A percentile compares a stretch with the other conserved stretches of the same genome.
phyloP scores from a whole-genome alignment of 37 sponge, comb jelly and placozoan genomes.

The Cliona cf. orientalis region DNA sequence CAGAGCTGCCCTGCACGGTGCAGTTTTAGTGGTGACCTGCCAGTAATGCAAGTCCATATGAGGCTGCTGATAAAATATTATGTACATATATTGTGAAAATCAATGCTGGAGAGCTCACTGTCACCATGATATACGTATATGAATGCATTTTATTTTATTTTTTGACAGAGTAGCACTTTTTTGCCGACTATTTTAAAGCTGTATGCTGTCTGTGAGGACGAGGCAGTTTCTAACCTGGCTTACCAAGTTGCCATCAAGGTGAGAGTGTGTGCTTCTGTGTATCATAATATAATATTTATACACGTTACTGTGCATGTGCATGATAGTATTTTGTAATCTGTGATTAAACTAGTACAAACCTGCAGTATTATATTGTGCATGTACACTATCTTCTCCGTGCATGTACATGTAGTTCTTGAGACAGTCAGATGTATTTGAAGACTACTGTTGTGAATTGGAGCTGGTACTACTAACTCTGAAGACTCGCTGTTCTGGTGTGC shows the following conservation, averaged over 20 bases:
- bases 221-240: conserved; percentile 27
- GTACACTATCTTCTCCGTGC: no score
- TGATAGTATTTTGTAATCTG: no score
- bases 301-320: no score
- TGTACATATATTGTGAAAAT: neutral
- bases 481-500: no score
- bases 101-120: neutral
- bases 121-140: neutral
- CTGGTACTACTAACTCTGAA: no score
- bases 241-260: conserved; percentile 26
- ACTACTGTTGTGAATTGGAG: no score
- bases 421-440: no score
- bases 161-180: neutral
- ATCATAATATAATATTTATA: no score
- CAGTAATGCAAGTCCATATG: neutral
- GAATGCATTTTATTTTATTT: neutral
- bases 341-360: no score
- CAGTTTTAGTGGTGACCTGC: neutral
- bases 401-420: no score
- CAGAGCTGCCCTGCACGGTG: neutral
- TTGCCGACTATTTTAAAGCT: neutral
- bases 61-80: neutral
- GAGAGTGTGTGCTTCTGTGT: conserved; percentile 1
- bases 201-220: neutral
- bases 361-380: no score